Evolutionary conservation across 2,113 vertebrate species (phyloP), one percentile per base, ranked within the genome.

Genomic region (Dasyornis broadbenti): DNA sequence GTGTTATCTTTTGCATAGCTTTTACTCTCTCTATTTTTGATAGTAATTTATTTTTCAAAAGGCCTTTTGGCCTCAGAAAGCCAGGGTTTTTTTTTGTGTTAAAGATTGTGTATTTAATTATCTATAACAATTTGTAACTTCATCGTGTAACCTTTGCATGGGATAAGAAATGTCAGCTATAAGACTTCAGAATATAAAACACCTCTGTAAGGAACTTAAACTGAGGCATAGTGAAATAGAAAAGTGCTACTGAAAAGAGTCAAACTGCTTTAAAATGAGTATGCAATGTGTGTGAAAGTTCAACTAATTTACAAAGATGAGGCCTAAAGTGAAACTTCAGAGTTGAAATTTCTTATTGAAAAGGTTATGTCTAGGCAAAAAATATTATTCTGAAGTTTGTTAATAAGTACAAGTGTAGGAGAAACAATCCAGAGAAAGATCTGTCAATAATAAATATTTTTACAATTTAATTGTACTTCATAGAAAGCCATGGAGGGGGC

Each of bases 401-500:
- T 87, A 49, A 9, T 33, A 47, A 68, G 30, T 61, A 7, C 6
- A 40, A 75, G 17, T 13, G 1, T 24, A 75, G 21, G 13, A 50
- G 18, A 72, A 69, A 49, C 1, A 69, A 61, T 50, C 7, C 15
- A 80, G 53, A 80, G 30, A 54, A 79, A 53, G 20, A 5, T 5
- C 57, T 12, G 56, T 63, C 16, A 28, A 19, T n/a, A 35, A 9
- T 20, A 75, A 83, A 39, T 80, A 35, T 30, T 59, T 69, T 76
- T 52, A 61, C 13, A 31, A 23, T 64, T 72, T 30, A 64, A 52
- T 72, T 64, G 11, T 39, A 13, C 7, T 76, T 71, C 40, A 13
- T 7, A 52, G 53, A 70, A 76, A 73, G 4, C 12, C 1, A 0
- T 5, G 6, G n/a, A n/a, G 9, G 0, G 4, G 2, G 1, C 7